phyloP scores from a whole-genome alignment of 2,888 invertebrate genomes.

The Cephus runcator region DNA sequence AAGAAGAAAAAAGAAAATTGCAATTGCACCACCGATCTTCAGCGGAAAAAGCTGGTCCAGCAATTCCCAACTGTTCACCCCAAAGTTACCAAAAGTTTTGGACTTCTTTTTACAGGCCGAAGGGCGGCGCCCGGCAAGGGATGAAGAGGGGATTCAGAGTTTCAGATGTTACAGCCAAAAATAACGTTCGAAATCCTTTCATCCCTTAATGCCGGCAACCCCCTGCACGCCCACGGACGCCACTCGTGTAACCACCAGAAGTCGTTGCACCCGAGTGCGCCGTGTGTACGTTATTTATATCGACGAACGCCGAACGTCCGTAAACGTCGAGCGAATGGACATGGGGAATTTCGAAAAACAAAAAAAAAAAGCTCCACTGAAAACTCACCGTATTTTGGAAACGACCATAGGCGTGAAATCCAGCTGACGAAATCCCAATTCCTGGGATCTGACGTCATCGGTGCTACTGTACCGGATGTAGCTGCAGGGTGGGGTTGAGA shows the following conservation, averaged over 20 bases:
- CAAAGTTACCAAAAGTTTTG: constrained; percentile 12
- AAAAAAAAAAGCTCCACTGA: background rate
- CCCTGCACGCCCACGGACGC: background rate
- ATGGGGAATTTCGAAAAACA: background rate
- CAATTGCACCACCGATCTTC: background rate
- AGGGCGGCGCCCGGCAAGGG: background rate
- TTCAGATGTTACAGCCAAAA: constrained; percentile 56
- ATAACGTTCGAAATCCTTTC: constrained; percentile 55
- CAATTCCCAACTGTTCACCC: background rate
- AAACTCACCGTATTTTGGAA: constrained; percentile 57
- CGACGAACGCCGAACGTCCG: background rate
- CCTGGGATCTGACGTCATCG: constrained; percentile 57
- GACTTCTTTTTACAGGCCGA: constrained; percentile 24
- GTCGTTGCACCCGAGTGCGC: background rate
- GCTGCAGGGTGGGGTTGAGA: constrained; percentile 50
- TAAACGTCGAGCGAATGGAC: background rate
- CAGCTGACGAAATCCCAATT: constrained; percentile 56
- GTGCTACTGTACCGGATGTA: constrained; percentile 58
- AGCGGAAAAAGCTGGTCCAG: background rate
- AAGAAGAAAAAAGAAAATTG: constrained; percentile 1
- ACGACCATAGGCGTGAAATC: constrained; percentile 61
- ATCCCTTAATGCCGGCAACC: constrained; percentile 46
- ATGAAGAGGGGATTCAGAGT: constrained; percentile 28
- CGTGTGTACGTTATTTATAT: background rate
- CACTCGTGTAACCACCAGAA: background rate